Base-by-base conservation (phyloP, 1,140 invertebrate genomes). In the Monomorium pharaonis region DNA sequence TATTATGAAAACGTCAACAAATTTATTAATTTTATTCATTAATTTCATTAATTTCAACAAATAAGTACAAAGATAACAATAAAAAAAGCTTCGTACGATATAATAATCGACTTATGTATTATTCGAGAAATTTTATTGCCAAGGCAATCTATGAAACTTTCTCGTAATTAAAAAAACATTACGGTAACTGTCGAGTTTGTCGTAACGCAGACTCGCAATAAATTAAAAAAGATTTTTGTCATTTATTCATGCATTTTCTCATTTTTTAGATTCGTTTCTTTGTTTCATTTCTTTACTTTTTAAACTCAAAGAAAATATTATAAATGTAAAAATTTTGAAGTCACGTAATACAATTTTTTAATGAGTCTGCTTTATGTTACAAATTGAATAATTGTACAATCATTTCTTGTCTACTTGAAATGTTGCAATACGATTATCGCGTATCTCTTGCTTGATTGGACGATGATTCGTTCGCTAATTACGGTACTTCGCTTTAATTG, bases 401-500 rank as follows among this genome's bases (percentile, higher is more conserved):
- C 21, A 33, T 37, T 47, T 58, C 18, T 21, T 56, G 65, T 69
- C 9, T 16, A 42, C 18, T 33, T 70, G 12, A 30, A 72, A 67
- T 67, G n/a, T 24, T 49, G 37, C 37, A 37, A 24, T 12, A 7
- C 18, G 14, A 44, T 10, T 51, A 7, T 37, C 24, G 21, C 18
- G 24, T 42, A 33, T 63, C 33, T 72, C 21, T 72, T 18, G n/a
- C 37, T 14, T 49, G 18, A 3, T 27, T 60, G n/a, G 7, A 30
- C 54, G 30, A 75, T n/a, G 10, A 51, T 77, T 42, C 10, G 37
- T 16, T 69, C 14, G 63, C 4, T 37, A 51, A 78, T 51, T 69
- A 56, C 18, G 12, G 24, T 2, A 27, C 21, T 83, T 56, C 24
- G 37, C 27, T 30, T 83, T 83, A 72, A 83, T 69, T 80, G 30